Evolutionary conservation across 2,888 invertebrate genomes (phyloP).

Genomic region (Eupithecia subfuscata): DNA sequence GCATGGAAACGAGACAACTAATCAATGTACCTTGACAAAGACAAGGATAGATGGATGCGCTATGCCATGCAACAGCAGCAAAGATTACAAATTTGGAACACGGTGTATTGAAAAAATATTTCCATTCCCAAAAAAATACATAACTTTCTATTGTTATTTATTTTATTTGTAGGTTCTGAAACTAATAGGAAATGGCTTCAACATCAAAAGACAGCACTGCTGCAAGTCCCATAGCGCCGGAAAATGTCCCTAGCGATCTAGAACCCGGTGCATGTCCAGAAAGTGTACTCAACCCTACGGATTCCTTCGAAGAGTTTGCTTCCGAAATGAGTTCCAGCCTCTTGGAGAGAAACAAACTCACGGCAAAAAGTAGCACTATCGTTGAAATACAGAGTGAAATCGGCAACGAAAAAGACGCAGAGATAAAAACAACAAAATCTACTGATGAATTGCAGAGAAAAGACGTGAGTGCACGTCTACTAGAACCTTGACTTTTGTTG

Average conservation of each 20-base stretch:
- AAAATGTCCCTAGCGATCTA: constrained; percentile 61
- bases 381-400: constrained; percentile 84
- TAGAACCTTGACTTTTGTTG: not conserved
- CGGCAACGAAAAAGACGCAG: constrained; percentile 65
- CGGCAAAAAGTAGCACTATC: constrained; percentile 83
- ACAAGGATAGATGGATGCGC: not conserved
- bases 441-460: constrained; percentile 72
- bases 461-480: constrained; percentile 62
- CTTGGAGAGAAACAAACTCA: constrained; percentile 81
- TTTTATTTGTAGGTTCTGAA: not conserved
- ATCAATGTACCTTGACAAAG: not conserved
- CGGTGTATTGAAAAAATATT: not conserved
- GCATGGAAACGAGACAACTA: not conserved
- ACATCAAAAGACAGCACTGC: constrained; percentile 66
- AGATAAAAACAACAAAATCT: constrained; percentile 67
- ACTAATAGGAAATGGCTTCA: constrained; percentile 65
- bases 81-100: not conserved
- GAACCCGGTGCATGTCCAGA: constrained; percentile 82
- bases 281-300: constrained; percentile 88
- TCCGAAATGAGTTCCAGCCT: constrained; percentile 86
- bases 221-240: constrained; percentile 47
- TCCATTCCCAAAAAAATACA: not conserved
- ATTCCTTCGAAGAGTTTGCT: constrained; percentile 88
- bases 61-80: not conserved
- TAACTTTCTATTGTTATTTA: not conserved